These are phyloP conservation scores for Megamerina dolium DNA, from an alignment of 2,888 invertebrate species.

Conservation along the genomic window DNA sequence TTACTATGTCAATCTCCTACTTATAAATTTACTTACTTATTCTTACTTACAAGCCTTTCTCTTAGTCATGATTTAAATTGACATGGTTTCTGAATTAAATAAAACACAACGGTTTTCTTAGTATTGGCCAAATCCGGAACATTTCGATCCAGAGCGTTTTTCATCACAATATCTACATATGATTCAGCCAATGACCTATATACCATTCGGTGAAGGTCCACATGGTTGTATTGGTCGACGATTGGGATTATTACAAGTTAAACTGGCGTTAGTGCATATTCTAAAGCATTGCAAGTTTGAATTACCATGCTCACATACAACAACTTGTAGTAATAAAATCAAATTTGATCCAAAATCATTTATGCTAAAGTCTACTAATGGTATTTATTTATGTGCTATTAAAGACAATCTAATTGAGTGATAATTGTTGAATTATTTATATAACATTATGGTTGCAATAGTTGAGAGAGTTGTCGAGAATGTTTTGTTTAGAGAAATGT, in stretches of 20 bases:
- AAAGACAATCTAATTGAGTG: too few relatives aligned
- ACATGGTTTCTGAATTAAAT: too few relatives aligned
- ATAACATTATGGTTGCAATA: too few relatives aligned
- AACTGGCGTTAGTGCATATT: constrained; percentile 38
- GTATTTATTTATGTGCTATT: constrained; percentile 33
- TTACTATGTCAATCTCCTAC: too few relatives aligned
- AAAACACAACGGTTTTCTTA: too few relatives aligned
- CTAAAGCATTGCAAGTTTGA: constrained; percentile 31
- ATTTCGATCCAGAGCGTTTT: constrained; percentile 43
- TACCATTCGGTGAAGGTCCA: constrained; percentile 45
- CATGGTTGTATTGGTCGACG: constrained; percentile 46
- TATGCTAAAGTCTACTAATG: constrained; percentile 37
- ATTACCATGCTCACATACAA: constrained; percentile 25
- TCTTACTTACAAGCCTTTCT: not conserved
- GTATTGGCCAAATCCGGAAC: constrained; percentile 39
- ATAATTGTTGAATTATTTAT: too few relatives aligned
- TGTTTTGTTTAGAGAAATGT: constrained; percentile 5
- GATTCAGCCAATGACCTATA: constrained; percentile 34
- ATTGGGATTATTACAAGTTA: constrained; percentile 38
- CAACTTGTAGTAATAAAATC: constrained; percentile 32
- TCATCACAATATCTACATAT: constrained; percentile 18
- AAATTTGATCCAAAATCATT: constrained; percentile 38
- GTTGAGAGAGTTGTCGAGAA: too few relatives aligned
- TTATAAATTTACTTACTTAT: not conserved
- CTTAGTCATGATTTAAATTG: too few relatives aligned